phyloP scores from a whole-genome alignment of 2,113 vertebrate species.

The Fulica atra region DNA sequence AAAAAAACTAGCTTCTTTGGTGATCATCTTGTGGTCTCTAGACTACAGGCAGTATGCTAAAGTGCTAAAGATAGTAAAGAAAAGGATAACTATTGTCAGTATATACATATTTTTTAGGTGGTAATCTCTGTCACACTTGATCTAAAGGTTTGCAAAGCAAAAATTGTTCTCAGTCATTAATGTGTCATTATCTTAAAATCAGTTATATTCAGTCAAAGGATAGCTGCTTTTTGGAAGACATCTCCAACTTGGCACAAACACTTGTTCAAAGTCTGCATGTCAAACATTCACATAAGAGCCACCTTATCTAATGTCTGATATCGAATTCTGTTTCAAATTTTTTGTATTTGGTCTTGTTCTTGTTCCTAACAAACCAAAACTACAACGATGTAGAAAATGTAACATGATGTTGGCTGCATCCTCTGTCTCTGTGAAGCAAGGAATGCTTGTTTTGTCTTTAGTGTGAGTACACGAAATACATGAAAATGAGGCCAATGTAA shows the following conservation, averaged over 20 bases:
- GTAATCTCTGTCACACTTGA: neutral
- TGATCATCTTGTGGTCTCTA: neutral
- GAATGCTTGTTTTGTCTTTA: neutral
- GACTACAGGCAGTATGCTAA: neutral
- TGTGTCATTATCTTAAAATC: neutral
- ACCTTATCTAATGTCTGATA: neutral
- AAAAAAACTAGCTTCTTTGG: neutral
- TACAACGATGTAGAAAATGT: neutral
- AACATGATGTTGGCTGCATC: neutral
- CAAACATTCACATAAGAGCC: neutral
- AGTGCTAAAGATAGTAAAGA: neutral
- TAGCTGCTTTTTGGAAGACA: neutral
- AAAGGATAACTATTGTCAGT: neutral
- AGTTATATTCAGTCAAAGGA: neutral
- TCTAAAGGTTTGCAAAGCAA: neutral
- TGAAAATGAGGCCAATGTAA: neutral
- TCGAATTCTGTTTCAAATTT: neutral
- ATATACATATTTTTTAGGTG: neutral
- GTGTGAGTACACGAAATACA: neutral
- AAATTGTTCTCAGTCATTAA: neutral
- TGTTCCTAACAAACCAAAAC: neutral
- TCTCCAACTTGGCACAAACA: neutral
- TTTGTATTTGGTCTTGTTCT: neutral
- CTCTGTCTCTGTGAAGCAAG: neutral
- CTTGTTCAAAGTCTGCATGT: neutral